Conservation (phyloP, 2,113 vertebrate genomes). For the Oreochromis spilurus region DNA sequence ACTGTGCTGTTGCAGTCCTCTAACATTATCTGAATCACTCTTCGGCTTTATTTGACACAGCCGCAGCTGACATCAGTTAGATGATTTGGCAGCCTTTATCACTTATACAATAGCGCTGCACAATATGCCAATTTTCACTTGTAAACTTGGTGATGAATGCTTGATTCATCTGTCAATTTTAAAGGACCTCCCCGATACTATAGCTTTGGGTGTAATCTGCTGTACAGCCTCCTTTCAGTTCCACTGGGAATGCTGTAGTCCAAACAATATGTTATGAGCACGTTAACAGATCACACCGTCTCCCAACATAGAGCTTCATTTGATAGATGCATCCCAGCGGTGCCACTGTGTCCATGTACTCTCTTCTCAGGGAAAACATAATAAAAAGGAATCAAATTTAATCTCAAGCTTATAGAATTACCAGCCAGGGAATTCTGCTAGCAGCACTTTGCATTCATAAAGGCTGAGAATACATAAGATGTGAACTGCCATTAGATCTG, state of each 20-base stretch:
- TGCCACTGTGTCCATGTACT: not conserved
- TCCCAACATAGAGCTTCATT: not conserved
- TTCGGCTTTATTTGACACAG: not conserved
- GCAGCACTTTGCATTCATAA: not conserved
- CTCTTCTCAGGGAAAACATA: not conserved
- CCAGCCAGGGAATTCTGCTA: not conserved
- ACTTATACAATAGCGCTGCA: not conserved
- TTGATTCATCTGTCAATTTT: not conserved
- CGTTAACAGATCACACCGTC: not conserved
- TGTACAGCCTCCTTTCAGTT: not conserved
- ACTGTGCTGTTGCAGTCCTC: not conserved
- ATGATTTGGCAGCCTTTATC: not conserved
- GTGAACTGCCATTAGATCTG: not conserved
- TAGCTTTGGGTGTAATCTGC: not conserved
- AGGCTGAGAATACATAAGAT: not conserved
- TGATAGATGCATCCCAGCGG: not conserved
- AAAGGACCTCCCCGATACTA: not conserved
- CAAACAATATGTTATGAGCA: not conserved
- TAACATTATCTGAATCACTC: not conserved
- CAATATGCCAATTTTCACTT: not conserved
- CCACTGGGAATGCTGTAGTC: not conserved
- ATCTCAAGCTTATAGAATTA: slow-evolving; percentile 1
- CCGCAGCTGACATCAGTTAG: not conserved
- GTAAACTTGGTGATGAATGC: not conserved
- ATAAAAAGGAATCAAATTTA: slow-evolving; percentile 27